phyloP scores from a whole-genome alignment of 2,888 invertebrate species.

The Galeopsomyia nigrocyanea region DNA sequence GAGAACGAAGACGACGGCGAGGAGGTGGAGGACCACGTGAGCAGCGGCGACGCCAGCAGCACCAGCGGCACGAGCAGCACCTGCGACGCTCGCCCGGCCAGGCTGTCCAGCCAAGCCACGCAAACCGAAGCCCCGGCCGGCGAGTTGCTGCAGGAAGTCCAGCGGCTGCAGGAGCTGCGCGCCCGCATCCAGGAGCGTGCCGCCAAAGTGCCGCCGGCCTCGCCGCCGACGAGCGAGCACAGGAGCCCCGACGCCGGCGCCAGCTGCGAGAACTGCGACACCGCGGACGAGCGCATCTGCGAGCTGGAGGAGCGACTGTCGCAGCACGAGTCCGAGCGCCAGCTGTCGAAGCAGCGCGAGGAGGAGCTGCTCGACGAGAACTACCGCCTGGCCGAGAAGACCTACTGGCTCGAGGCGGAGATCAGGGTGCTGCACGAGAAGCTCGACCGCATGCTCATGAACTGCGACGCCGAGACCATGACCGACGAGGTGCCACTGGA shows the following conservation, averaged over 20 bases:
- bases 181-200: constrained; percentile 62
- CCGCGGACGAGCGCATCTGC: constrained; percentile 54
- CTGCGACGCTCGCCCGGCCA: constrained; percentile 60
- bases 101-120: constrained; percentile 57
- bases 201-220: constrained; percentile 52
- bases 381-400: constrained; percentile 57
- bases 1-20: constrained; percentile 67
- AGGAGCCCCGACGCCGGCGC: not conserved
- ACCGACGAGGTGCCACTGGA: constrained; percentile 11
- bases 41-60: too few species aligned
- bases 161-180: constrained; percentile 61
- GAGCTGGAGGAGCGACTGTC: constrained; percentile 57
- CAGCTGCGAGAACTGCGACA: not conserved
- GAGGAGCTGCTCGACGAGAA: constrained; percentile 61
- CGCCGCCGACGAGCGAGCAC: constrained; percentile 40
- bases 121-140: constrained; percentile 62
- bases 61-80: too few species aligned
- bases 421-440: constrained; percentile 44
- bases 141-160: constrained; percentile 62
- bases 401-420: constrained; percentile 57
- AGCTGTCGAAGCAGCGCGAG: constrained; percentile 55
- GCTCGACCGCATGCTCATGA: not conserved
- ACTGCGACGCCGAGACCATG: constrained; percentile 27
- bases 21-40: constrained; percentile 59
- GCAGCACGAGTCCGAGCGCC: constrained; percentile 52